Conservation (phyloP, 1,140 invertebrate species). For the Dinoponera quadriceps region DNA sequence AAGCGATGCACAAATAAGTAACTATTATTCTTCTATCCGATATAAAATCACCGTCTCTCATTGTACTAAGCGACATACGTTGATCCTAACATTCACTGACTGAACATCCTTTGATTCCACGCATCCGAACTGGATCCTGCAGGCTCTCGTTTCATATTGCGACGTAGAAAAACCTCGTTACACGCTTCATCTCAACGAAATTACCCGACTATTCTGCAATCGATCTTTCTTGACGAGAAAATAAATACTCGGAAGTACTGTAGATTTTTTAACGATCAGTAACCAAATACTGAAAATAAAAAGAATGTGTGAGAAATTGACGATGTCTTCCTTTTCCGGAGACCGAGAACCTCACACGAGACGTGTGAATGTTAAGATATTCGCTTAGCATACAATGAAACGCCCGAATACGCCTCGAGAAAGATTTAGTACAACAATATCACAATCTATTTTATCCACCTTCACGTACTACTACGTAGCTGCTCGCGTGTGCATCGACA, state of each 20-base stretch:
- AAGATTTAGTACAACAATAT: slow-evolving; percentile 50
- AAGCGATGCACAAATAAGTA: slow-evolving; percentile 19
- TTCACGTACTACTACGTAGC: slow-evolving; percentile 20
- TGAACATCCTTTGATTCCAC: background rate
- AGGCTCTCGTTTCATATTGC: background rate
- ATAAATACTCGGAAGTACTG: slow-evolving; percentile 12
- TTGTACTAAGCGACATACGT: background rate
- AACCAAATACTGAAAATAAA: background rate
- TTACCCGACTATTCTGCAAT: background rate
- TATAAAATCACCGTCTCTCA: background rate
- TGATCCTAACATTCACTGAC: background rate
- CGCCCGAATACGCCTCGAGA: background rate
- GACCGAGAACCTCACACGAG: background rate
- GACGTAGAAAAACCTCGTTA: too few relatives aligned
- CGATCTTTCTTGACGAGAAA: background rate
- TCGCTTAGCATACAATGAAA: background rate
- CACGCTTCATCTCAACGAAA: background rate
- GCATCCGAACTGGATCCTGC: background rate
- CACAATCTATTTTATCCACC: slow-evolving; percentile 47
- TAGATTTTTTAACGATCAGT: background rate
- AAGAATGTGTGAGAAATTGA: background rate
- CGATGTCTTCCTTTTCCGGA: background rate
- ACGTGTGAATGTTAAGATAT: slow-evolving; percentile 17
- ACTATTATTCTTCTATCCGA: background rate
- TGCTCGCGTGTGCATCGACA: slow-evolving; percentile 30